A percentile compares a stretch with the other conserved stretches of the same genome.
Conservation (phyloP, 1,140 invertebrate species). For the Ridgeia piscesae region DNA sequence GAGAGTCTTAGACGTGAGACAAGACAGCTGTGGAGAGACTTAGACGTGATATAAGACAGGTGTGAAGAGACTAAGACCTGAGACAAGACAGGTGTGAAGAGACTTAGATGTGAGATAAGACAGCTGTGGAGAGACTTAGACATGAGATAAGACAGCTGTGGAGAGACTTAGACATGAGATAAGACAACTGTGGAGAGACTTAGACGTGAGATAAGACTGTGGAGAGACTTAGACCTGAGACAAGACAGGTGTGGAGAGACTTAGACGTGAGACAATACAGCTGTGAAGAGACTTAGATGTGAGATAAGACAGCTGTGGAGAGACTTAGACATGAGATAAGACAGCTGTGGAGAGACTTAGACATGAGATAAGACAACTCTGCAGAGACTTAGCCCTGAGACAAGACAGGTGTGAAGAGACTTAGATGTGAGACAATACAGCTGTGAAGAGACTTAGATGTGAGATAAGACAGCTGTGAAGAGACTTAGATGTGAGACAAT, state of each 20-base stretch:
- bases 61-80: too few species aligned
- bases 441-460: background rate
- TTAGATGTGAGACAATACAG: background rate
- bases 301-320: background rate
- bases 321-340: background rate
- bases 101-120: background rate
- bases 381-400: background rate
- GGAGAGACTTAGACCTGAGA: background rate
- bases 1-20: background rate
- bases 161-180: background rate
- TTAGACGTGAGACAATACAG: background rate
- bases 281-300: background rate
- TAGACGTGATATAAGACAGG: background rate
- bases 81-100: background rate
- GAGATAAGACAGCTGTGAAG: background rate
- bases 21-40: background rate
- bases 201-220: background rate
- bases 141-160: background rate
- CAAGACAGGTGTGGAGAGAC: background rate
- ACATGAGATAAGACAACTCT: background rate
- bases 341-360: background rate
- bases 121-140: background rate
- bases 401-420: background rate
- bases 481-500: background rate
- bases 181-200: background rate